These are phyloP conservation scores for Chrysochloris asiatica DNA, from an alignment of 2,113 vertebrate genomes.

Conservation along the genomic window DNA sequence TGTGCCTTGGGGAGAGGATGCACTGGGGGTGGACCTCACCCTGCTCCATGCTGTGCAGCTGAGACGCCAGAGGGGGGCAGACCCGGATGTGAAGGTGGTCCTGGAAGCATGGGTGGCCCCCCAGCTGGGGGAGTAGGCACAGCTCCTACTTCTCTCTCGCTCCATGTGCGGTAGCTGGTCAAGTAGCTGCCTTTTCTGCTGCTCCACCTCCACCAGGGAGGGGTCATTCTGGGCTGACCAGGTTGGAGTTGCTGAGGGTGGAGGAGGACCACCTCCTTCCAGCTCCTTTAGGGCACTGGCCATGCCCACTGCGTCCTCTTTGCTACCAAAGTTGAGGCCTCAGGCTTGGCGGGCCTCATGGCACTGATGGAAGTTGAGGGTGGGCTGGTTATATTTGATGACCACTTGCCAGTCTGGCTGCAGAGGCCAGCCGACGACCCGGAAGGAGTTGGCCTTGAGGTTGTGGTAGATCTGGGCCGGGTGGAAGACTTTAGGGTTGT, in stretches of 20 bases:
- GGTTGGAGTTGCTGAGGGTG: not conserved
- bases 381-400: slow-evolving; percentile 96
- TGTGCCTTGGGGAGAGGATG: slow-evolving; percentile 79
- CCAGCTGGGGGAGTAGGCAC: slow-evolving; percentile 81
- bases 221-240: slow-evolving; percentile 89
- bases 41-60: slow-evolving; percentile 72
- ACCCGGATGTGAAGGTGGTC: slow-evolving; percentile 83
- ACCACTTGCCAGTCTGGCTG: slow-evolving; percentile 92
- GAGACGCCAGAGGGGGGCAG: slow-evolving; percentile 83
- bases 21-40: slow-evolving; percentile 86
- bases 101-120: slow-evolving; percentile 83
- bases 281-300: slow-evolving; percentile 75
- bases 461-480: slow-evolving; percentile 95
- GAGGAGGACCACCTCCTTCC: slow-evolving; percentile 73
- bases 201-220: slow-evolving; percentile 89
- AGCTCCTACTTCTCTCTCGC: slow-evolving; percentile 80
- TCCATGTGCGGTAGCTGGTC: slow-evolving; percentile 76
- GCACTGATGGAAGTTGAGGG: slow-evolving; percentile 95
- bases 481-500: slow-evolving; percentile 88
- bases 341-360: slow-evolving; percentile 93
- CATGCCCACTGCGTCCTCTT: slow-evolving; percentile 89
- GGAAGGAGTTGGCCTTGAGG: slow-evolving; percentile 89
- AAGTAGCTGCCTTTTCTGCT: slow-evolving; percentile 88
- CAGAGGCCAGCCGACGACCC: slow-evolving; percentile 93
- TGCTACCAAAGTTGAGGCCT: slow-evolving; percentile 95